Base-by-base conservation (phyloP, 2,113 vertebrate species). In the Ameiurus melas region DNA sequence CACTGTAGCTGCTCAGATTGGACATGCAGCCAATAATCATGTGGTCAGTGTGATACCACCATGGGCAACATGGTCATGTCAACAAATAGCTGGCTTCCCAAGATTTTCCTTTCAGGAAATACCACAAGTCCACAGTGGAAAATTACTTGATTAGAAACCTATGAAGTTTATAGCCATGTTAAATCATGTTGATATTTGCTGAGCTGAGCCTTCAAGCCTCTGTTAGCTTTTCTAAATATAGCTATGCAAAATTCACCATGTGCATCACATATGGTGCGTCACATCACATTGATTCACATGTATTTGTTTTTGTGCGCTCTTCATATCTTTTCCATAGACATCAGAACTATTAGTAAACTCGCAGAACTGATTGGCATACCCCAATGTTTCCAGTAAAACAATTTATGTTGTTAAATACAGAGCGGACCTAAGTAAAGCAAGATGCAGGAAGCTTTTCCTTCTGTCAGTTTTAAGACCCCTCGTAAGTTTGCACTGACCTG, bases 401-500 rank as follows among this genome's bases (percentile, higher is more conserved):
- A 53, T 17, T 30, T 30, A 5, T 17, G 17, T 30, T 80, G n/a
- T 55, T 80, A 9, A 80, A 80, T 33, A 57, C 51, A 55, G 47
- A 19, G 8, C 30, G 75, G 5, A 51, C 27, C 17, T 20, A 33
- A 33, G 47, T 33, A 53, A 79, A 53, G 47, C 22, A 47, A 53
- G 25, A 79, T 79, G n/a, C 25, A 55, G 7, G 55, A 57, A 57
- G n/a, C 30, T 58, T 57, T 58, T 64, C 1, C 7, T 36, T 73
- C 17, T 12, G 75, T 78, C 43, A 53, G 4, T 55, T 30, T 80
- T 30, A 80, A 80, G 51, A 27, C 57, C 33, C 13, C 25, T 47
- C 47, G 75, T 47, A 58, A 77, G 20, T 17, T 16, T 17, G 27
- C 20, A 88, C 95, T 95, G 92, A 99, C 98, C 98, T 98, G 97